Evolutionary conservation across 1,140 invertebrate genomes (phyloP).

Genomic region (Camponotus pennsylvanicus): DNA sequence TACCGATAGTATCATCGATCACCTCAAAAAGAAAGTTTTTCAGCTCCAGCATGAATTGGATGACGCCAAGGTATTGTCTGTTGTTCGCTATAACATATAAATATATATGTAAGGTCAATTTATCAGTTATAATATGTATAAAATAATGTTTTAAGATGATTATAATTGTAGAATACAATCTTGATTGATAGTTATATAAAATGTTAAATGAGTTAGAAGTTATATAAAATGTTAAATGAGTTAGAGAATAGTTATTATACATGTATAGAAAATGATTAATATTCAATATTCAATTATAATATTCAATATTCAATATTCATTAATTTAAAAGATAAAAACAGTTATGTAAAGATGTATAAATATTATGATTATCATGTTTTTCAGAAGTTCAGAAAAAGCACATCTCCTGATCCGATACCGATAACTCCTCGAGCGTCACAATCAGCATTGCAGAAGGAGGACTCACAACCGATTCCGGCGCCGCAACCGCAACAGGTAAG

Average conservation of each 20-base stretch:
- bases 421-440: conserved; percentile 13
- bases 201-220: too few species aligned
- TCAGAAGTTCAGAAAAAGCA: conserved; percentile 65
- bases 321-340: background rate
- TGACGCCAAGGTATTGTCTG: conserved; percentile 72
- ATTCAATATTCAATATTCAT: background rate
- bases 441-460: conserved; percentile 2
- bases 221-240: too few species aligned
- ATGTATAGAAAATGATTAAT: background rate
- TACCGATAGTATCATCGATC: conserved; percentile 74
- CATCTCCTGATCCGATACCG: conserved; percentile 4
- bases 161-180: background rate
- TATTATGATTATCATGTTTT: background rate
- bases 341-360: background rate
- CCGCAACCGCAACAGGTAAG: conserved; percentile 83
- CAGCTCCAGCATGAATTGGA: conserved; percentile 81
- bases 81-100: background rate
- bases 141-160: background rate
- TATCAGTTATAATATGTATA: background rate
- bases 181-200: too few species aligned
- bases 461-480: conserved; percentile 63
- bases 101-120: background rate
- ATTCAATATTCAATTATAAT: background rate
- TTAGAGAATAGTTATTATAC: too few species aligned
- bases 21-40: conserved; percentile 80